Evolutionary conservation across 1,140 invertebrate genomes (phyloP).

Genomic region (Battus philenor): DNA sequence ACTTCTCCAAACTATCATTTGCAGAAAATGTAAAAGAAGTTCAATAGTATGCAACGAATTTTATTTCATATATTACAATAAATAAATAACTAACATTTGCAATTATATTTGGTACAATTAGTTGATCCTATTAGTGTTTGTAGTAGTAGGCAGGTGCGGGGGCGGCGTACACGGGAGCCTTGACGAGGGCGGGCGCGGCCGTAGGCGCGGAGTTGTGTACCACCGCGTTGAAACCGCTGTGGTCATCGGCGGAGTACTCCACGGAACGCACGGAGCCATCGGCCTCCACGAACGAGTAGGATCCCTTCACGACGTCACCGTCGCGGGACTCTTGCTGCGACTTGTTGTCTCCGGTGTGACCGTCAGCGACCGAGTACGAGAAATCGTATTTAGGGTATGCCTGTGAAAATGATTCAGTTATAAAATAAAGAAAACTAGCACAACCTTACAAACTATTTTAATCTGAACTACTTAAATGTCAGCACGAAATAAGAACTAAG

Average conservation of each 20-base stretch:
- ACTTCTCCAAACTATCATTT: no score
- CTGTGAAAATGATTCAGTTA: slow-evolving; percentile 21
- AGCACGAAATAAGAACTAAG: slow-evolving; percentile 1
- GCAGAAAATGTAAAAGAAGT: no score
- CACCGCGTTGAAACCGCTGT: slow-evolving; percentile 77
- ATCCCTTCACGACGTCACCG: slow-evolving; percentile 72
- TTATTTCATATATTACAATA: no score
- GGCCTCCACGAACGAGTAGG: slow-evolving; percentile 73
- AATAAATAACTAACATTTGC: no score
- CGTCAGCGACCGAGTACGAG: slow-evolving; percentile 71
- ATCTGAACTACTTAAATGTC: no score
- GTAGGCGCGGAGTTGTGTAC: slow-evolving; percentile 73
- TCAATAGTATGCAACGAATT: no score
- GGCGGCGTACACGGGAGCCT: slow-evolving; percentile 28
- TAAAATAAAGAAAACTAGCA: slow-evolving; percentile 11
- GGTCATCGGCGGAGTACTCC: slow-evolving; percentile 73
- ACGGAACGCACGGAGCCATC: slow-evolving; percentile 75
- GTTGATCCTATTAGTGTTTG: slow-evolving; percentile 20
- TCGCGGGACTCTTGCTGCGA: slow-evolving; percentile 73
- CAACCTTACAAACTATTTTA: no score
- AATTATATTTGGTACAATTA: slow-evolving; percentile 26
- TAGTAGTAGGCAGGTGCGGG: slow-evolving; percentile 23
- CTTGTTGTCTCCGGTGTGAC: slow-evolving; percentile 73
- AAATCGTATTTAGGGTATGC: slow-evolving; percentile 70
- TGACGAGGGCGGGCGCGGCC: slow-evolving; percentile 28